Percentiles rank a stretch among this genome's conserved stretches.
Evolutionary conservation across 2,797 vertebrate genomes (phyloP).

Genomic region (Anguilla obscura): DNA sequence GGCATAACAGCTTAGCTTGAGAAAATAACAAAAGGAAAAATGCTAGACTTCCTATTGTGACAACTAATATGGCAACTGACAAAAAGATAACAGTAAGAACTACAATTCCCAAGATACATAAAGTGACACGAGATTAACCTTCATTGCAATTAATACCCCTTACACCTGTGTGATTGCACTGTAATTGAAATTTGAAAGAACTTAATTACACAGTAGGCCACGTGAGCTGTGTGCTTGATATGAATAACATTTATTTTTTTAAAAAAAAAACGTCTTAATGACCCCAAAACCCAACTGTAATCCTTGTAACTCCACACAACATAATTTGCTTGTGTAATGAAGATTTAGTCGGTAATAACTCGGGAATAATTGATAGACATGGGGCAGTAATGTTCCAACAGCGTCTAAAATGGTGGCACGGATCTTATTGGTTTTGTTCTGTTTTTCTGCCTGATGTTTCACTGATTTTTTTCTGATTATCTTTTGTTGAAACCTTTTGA

Average conservation of each 20-base stretch:
- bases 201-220: background rate
- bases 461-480: conserved; percentile 30
- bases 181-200: background rate
- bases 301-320: background rate
- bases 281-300: background rate
- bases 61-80: background rate
- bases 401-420: background rate
- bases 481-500: conserved; percentile 36
- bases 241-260: background rate
- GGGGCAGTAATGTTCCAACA: background rate
- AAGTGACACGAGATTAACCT: background rate
- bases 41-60: background rate
- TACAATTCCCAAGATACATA: background rate
- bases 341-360: background rate
- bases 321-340: background rate
- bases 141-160: background rate
- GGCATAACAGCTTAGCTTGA: background rate
- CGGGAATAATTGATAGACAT: background rate
- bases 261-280: background rate
- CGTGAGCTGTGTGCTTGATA: background rate
- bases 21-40: background rate
- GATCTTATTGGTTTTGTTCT: background rate
- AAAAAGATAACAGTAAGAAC: background rate
- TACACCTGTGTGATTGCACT: background rate
- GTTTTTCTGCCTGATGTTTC: background rate